Evolutionary conservation across 30 jellyfish, hydroid and myxozoan genomes (phyloP), one percentile per base, ranked within the genome.

Genomic region (Aurelia sp.): DNA sequence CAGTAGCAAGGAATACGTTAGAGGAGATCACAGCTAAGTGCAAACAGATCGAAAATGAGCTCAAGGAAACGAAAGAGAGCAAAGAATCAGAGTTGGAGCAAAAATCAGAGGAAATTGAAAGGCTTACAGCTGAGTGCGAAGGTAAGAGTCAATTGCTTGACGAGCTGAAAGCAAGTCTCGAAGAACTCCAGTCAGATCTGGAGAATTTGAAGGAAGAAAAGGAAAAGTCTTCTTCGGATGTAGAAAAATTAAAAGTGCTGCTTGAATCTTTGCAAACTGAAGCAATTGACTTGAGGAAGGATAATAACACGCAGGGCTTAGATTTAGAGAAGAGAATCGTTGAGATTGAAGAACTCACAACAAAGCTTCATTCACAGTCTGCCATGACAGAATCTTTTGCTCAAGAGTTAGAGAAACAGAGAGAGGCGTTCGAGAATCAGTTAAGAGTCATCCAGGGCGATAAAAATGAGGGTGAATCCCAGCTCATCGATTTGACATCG

Each of bases 11-110:
- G 27, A 57, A 64, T 21, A 53, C 2, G 66, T 20, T 65, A 6
- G 88, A 72, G 41, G 87, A 61, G 8, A 53, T 47, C n/a, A 84
- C 17, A 20, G n/a, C 61, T 6, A 62, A 65, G 53, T 64, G 31
- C 44, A 65, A 85, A 3, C 52, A 65, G 55, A 12, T 31, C 35
- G 78, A 50, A 53, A 41, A 66, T 11, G 50, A 21, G 37, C 11
- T 85, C 70, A 55, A 22, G 21, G 76, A 20, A 44, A 33, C 37
- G 27, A 47, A 73, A 33, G 51, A 22, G 20, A 31, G 53, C 33
- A 48, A 71, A 23, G 81, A 74, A 1, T 16, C 72, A 48, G 85
- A 73, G 12, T 7, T 85, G 2, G 11, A 33, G 33, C 37, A 73
- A 47, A 73, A 61, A 15, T 53, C 11, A 18, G 59, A 47, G 30